phyloP scores from a whole-genome alignment of 2,113 vertebrate species.

The Ammodytes dubius region DNA sequence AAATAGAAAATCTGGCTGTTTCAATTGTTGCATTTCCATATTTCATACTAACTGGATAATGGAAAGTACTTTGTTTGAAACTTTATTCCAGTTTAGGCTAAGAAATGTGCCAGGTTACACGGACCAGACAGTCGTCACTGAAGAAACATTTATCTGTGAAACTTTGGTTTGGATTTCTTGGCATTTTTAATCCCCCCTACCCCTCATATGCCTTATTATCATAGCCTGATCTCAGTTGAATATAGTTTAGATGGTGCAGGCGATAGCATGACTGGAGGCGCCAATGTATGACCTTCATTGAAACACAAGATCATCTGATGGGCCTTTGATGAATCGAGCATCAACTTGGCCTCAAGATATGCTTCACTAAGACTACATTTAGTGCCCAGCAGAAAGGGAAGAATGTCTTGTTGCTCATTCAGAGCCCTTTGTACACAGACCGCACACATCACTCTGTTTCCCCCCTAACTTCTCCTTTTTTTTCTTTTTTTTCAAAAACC shows the following conservation, averaged over 20 bases:
- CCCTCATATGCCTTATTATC: not conserved
- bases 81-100: not conserved
- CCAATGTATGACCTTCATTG: not conserved
- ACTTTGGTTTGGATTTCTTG: not conserved
- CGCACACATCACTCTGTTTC: constrained; percentile 7
- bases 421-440: constrained; percentile 31
- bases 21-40: not conserved
- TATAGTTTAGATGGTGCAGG: not conserved
- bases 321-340: not conserved
- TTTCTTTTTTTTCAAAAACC: constrained; percentile 45
- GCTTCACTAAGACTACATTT: not conserved
- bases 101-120: not conserved
- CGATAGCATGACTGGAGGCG: not conserved
- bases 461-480: constrained; percentile 67
- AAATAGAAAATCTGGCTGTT: not conserved
- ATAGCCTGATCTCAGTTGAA: not conserved
- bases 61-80: not conserved
- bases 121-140: not conserved
- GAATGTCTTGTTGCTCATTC: constrained; percentile 39
- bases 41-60: not conserved
- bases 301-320: not conserved
- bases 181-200: not conserved
- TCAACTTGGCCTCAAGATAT: not conserved
- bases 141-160: not conserved
- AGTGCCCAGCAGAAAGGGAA: constrained; percentile 62